Conservation (phyloP, 2,797 vertebrate genomes). For the Myotis myotis region DNA sequence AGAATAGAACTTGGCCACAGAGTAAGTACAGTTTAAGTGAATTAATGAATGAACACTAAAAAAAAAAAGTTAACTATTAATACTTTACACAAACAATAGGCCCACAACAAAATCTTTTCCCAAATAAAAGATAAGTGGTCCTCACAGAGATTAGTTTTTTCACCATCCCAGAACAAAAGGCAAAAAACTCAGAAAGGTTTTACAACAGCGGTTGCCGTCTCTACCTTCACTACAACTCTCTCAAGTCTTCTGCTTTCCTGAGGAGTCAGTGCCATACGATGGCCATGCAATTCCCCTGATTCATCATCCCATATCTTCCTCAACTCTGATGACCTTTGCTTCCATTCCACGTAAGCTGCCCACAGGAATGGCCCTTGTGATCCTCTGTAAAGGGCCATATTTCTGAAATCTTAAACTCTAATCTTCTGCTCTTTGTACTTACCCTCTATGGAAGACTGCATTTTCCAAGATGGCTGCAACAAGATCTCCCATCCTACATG, state of each 20-base stretch:
- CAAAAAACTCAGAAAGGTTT: neutral
- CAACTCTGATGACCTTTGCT: conserved; percentile 4
- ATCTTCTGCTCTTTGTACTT: neutral
- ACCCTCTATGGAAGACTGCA: neutral
- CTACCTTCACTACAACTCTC: neutral
- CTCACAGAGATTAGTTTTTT: neutral
- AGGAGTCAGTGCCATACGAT: neutral
- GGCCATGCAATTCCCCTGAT: neutral
- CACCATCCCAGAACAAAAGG: neutral
- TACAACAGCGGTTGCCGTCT: neutral
- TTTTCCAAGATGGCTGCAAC: neutral
- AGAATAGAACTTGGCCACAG: neutral
- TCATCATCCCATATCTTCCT: neutral
- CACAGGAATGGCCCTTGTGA: neutral
- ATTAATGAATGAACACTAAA: neutral
- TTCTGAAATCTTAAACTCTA: neutral
- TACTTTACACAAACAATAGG: neutral
- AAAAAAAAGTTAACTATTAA: neutral
- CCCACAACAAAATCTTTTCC: neutral
- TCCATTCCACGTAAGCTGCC: neutral
- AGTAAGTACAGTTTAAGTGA: conserved; percentile 2
- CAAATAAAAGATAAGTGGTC: neutral
- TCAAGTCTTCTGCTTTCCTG: neutral
- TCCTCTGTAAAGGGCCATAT: neutral
- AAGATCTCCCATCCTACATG: neutral